phyloP scores from a whole-genome alignment of 2,888 invertebrate genomes.

The Hedychridium roseum region DNA sequence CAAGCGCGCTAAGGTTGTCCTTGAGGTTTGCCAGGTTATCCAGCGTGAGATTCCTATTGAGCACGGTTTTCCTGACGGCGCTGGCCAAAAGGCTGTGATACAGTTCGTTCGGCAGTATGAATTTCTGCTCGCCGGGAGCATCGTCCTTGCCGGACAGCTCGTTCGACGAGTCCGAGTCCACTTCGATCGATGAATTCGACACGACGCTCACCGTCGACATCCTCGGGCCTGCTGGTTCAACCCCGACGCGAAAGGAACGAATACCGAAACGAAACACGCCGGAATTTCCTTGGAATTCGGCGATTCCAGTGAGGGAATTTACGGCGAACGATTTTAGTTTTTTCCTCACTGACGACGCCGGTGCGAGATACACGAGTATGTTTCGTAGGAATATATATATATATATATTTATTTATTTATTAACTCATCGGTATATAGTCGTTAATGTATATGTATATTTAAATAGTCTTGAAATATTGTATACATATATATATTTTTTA shows the following conservation, averaged over 20 bases:
- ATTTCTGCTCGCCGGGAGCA: conserved; percentile 57
- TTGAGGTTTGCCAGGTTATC: conserved; percentile 55
- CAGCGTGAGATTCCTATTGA: conserved; percentile 54
- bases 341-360: too few relatives aligned
- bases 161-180: conserved; percentile 60
- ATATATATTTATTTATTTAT: conserved; percentile 17
- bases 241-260: too few relatives aligned
- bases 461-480: too few relatives aligned
- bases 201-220: conserved; percentile 61
- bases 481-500: conserved; percentile 10
- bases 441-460: conserved; percentile 25
- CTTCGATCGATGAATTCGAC: conserved; percentile 62
- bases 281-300: too few relatives aligned
- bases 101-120: conserved; percentile 78
- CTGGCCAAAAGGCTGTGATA: conserved; percentile 82
- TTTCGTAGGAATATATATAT: conserved; percentile 35
- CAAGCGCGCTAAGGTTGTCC: conserved; percentile 58
- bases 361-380: too few relatives aligned
- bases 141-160: conserved; percentile 55
- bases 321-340: too few relatives aligned
- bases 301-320: too few relatives aligned
- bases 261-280: too few relatives aligned
- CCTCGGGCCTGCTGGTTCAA: conserved; percentile 20
- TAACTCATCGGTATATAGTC: conserved; percentile 15
- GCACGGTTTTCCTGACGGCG: conserved; percentile 68